phyloP scores from a whole-genome alignment of 2,113 vertebrate genomes.

The Nasalis larvatus region DNA sequence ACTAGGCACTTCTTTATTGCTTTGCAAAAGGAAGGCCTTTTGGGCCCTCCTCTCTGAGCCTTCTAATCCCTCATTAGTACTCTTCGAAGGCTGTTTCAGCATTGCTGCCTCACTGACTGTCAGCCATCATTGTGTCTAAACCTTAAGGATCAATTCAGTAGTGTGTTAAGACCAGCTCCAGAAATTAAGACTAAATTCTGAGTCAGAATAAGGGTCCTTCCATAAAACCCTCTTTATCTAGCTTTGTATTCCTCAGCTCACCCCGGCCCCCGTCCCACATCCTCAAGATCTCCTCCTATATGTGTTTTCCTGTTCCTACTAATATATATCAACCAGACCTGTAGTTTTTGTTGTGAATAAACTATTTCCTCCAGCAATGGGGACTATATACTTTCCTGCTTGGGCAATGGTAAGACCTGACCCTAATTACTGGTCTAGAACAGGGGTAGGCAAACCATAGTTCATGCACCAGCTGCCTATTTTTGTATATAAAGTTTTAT shows the following conservation, averaged over 20 bases:
- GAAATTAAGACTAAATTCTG: background rate
- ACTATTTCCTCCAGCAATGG: background rate
- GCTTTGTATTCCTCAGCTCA: background rate
- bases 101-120: background rate
- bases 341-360: background rate
- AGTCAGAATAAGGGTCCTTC: background rate
- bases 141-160: background rate
- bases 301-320: background rate
- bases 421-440: background rate
- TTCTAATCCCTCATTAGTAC: background rate
- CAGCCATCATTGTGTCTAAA: background rate
- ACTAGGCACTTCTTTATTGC: background rate
- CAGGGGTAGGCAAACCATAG: background rate
- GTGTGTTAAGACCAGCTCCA: background rate
- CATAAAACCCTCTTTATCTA: background rate
- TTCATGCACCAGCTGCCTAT: background rate
- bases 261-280: rapidly evolving
- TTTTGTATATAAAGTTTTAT: background rate
- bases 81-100: background rate
- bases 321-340: background rate
- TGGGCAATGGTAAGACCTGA: background rate
- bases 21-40: background rate
- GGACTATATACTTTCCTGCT: background rate
- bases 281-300: background rate
- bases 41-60: background rate